Conservation (phyloP, 2,888 invertebrate genomes). For the Orchesellides sinensis region DNA sequence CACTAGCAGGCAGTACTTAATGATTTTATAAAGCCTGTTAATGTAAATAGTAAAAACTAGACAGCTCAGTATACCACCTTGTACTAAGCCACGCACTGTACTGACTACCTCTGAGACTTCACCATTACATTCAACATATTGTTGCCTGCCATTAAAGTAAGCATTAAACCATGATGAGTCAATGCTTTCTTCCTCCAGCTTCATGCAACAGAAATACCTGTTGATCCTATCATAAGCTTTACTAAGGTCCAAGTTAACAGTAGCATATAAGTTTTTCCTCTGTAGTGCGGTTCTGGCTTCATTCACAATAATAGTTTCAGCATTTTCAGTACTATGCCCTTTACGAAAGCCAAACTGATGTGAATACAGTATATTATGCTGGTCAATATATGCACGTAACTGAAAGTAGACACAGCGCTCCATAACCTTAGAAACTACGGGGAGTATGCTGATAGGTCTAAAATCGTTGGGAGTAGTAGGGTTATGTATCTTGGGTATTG, state of each 20-base stretch:
- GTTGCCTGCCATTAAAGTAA: background rate
- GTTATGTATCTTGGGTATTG: slow-evolving; percentile 20
- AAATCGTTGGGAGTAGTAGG: slow-evolving; percentile 6
- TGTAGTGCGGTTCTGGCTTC: background rate
- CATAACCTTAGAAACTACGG: slow-evolving; percentile 30
- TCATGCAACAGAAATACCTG: background rate
- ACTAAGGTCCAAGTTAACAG: slow-evolving; percentile 2
- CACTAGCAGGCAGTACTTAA: background rate
- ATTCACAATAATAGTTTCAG: background rate
- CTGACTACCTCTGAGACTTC: background rate
- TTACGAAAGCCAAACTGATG: slow-evolving; percentile 36
- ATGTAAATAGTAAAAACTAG: background rate
- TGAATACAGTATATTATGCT: background rate
- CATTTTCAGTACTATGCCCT: slow-evolving; percentile 4
- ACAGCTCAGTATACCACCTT: slow-evolving; percentile 2
- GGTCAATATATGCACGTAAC: background rate
- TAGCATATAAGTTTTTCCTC: background rate
- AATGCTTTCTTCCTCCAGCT: slow-evolving; percentile 6
- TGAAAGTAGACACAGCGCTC: slow-evolving; percentile 26
- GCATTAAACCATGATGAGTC: background rate
- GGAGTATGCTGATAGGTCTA: slow-evolving; percentile 36
- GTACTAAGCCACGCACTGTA: background rate
- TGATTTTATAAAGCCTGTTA: background rate
- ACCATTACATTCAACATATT: background rate
- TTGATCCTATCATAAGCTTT: slow-evolving; percentile 34